Base-by-base conservation (phyloP, 2,113 vertebrate species). In the Tetrao urogallus region DNA sequence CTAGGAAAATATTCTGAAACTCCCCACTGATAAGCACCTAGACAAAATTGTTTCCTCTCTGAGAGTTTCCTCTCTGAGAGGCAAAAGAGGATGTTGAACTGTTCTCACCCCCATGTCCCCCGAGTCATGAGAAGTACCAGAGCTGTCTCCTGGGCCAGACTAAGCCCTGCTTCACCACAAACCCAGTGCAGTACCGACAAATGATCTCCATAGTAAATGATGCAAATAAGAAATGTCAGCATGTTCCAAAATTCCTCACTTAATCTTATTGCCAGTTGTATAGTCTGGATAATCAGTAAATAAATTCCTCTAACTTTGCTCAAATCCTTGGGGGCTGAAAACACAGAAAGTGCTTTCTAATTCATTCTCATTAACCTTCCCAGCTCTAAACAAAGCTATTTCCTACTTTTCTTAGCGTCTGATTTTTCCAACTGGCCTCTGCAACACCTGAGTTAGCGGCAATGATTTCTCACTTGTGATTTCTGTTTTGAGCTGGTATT, bases 231-330 rank as follows among this genome's bases (percentile, higher is more conserved):
- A 96, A 95, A 93, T 36, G 70, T 95, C 91, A 95, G 90, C 92
- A 82, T 92, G 75, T 92, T 91, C 95, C 71, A 93, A 94, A 89
- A 81, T 96, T 87, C 88, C 92, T 93, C 75, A 91, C 83, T 90
- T 95, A 87, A 80, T 92, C 94, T 95, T 95, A 84, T 65, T 94
- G 96, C 94, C 96, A 96, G 84, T 83, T 96, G 97, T 96, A 94
- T 77, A 94, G 96, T 95, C 93, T 90, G 84, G 90, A 95, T 96
- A 60, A 91, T 80, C 90, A 94, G 95, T 95, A 96, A 97, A 96
- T 89, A 93, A 92, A 83, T 88, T 88, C 89, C 86, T 90, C 88
- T 80, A 94, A 92, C 52, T 66, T 74, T 82, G 75, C 90, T 90
- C 76, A 82, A 93, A 86, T 94, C 79, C 85, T 93, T 58, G 27